Conservation (phyloP, 2,113 vertebrate genomes). For the Theristicus caerulescens region DNA sequence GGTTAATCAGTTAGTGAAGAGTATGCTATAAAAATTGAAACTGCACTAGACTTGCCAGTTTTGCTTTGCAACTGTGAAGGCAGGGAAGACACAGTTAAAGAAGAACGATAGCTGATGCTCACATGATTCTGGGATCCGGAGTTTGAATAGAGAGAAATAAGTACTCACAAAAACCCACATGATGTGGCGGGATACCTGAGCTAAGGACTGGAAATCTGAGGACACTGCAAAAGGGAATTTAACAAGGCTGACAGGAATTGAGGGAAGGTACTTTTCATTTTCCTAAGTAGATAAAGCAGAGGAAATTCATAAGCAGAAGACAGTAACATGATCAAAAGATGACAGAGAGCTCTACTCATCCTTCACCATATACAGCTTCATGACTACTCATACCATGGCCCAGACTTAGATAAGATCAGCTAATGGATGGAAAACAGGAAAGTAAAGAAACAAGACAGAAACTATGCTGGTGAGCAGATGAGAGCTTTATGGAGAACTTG, state of each 20-base stretch:
- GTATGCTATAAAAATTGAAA: not conserved
- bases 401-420: not conserved
- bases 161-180: not conserved
- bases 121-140: not conserved
- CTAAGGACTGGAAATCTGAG: not conserved
- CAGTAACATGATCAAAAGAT: not conserved
- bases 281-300: not conserved
- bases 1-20: not conserved
- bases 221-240: not conserved
- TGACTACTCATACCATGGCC: not conserved
- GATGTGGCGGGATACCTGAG: not conserved
- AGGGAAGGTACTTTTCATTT: not conserved
- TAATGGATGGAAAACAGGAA: not conserved
- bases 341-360: not conserved
- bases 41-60: not conserved
- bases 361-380: not conserved
- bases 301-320: not conserved
- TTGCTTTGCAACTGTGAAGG: not conserved
- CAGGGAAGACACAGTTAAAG: not conserved
- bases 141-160: not conserved
- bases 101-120: not conserved
- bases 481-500: not conserved
- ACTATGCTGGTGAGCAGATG: not conserved
- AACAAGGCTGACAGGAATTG: not conserved
- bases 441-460: not conserved